These are phyloP conservation scores for Drosophila meridionalis DNA, from an alignment of 2,888 invertebrate species.

Conservation along the genomic window DNA sequence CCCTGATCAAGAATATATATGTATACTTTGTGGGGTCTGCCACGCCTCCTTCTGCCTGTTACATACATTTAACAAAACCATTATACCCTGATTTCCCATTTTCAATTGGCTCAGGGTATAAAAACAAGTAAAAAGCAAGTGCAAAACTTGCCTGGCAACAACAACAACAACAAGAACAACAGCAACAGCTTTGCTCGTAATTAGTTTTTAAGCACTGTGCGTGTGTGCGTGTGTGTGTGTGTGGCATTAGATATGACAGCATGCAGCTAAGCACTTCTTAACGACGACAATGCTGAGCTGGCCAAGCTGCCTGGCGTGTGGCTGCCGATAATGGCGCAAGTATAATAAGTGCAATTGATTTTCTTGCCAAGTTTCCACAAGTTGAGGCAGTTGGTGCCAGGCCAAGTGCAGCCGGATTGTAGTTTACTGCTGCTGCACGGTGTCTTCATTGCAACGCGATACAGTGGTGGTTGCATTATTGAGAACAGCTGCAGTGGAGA, in stretches of 20 bases:
- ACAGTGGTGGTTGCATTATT: neutral
- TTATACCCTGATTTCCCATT: no score
- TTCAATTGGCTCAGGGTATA: no score
- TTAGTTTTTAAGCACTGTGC: constrained; percentile 76
- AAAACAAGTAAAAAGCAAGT: neutral
- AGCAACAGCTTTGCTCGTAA: constrained; percentile 66
- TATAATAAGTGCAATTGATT: constrained; percentile 74
- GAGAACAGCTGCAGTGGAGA: no score
- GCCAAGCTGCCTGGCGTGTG: constrained; percentile 19
- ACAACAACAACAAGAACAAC: constrained; percentile 24
- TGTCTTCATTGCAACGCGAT: neutral
- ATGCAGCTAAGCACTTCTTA: constrained; percentile 77
- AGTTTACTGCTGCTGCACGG: constrained; percentile 37
- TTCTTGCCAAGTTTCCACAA: constrained; percentile 58
- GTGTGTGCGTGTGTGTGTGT: constrained; percentile 29
- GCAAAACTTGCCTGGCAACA: constrained; percentile 9
- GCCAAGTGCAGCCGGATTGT: constrained; percentile 35
- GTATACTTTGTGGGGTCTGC: no score
- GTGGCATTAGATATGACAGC: constrained; percentile 73
- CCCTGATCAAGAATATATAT: no score
- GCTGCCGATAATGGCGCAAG: constrained; percentile 70
- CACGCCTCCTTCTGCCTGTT: no score
- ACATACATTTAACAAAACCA: no score
- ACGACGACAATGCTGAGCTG: constrained; percentile 56
- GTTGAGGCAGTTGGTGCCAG: constrained; percentile 31